Evolutionary conservation across 2,113 vertebrate species (phyloP), one percentile per base, ranked within the genome.

Genomic region (Corapipo altera): DNA sequence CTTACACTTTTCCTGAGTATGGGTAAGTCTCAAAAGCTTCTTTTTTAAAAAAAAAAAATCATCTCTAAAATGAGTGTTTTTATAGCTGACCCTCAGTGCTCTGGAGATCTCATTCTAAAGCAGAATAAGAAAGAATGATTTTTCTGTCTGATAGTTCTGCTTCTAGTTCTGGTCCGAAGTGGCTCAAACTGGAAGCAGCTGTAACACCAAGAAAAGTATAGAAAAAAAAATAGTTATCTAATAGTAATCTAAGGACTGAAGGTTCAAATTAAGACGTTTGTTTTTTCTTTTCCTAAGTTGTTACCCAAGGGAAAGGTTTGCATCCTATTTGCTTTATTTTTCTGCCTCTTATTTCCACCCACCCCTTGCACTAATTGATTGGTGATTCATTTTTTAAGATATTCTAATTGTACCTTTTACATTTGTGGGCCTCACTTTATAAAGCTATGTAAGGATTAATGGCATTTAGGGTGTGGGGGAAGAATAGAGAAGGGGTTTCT

Each of bases 101-200:
- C 81, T 89, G 49, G 87, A 91, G 78, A 89, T 66, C 66, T 79
- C 62, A 73, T 93, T 91, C 94, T 89, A 89, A 89, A 94, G 58
- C 84, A 95, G 62, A 87, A 72, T 78, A 91, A 74, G 57, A 66
- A 86, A 84, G 48, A 85, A 85, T 54, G 26, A 43, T 91, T 83
- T 49, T 95, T 78, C 49, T 49, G 87, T 87, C 58, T 85, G 62
- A 62, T 76, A 82, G 19, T 85, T 89, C 39, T 73, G 12, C 49
- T 92, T 94, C 76, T 61, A 77, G 55, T 85, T 87, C 66, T 79
- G 62, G n/a, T 89, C 89, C 66, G 37, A 85, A 89, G 46, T 89
- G 81, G 37, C 57, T 96, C 20, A 89, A 89, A 95, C 88, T 95
- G 54, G 54, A 91, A 95, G 87, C 94, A 97, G 87, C 70, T 97